Evolutionary conservation across 2,113 vertebrate genomes (phyloP).

Genomic region (Bombycilla garrulus): DNA sequence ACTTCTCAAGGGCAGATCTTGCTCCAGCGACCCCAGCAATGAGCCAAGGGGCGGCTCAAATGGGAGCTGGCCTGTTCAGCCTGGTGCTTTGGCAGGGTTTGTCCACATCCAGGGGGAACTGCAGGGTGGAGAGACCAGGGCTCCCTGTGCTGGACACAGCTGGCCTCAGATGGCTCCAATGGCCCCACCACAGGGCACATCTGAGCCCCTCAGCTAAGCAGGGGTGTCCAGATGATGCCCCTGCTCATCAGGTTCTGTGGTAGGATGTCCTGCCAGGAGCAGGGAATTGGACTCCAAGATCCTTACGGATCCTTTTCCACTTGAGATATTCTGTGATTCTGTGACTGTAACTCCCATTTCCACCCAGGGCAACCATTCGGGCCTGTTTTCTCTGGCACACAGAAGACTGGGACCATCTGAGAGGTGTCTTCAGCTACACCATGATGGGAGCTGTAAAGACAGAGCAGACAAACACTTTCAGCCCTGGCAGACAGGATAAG

Average conservation of each 20-base stretch:
- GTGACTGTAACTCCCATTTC: neutral
- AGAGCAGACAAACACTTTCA: neutral
- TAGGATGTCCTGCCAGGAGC: neutral
- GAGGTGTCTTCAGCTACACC: neutral
- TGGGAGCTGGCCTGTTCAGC: no score
- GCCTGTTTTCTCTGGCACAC: neutral
- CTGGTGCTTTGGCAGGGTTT: neutral
- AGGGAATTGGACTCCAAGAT: neutral
- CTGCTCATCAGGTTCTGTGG: neutral
- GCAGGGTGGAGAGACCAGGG: no score
- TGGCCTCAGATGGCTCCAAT: neutral
- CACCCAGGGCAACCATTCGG: accelerated
- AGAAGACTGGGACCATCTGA: neutral
- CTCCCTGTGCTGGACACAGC: accelerated
- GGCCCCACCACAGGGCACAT: neutral
- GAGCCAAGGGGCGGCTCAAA: neutral
- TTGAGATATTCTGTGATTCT: neutral
- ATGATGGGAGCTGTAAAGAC: neutral
- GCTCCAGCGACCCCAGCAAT: neutral
- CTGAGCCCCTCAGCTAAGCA: neutral
- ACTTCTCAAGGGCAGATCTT: neutral
- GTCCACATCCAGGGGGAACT: accelerated
- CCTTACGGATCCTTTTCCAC: neutral
- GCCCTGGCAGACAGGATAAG: neutral
- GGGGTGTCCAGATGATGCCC: neutral